These are phyloP conservation scores for Apomyelois bistriatella DNA, from an alignment of 2,888 invertebrate genomes.

Conservation along the genomic window DNA sequence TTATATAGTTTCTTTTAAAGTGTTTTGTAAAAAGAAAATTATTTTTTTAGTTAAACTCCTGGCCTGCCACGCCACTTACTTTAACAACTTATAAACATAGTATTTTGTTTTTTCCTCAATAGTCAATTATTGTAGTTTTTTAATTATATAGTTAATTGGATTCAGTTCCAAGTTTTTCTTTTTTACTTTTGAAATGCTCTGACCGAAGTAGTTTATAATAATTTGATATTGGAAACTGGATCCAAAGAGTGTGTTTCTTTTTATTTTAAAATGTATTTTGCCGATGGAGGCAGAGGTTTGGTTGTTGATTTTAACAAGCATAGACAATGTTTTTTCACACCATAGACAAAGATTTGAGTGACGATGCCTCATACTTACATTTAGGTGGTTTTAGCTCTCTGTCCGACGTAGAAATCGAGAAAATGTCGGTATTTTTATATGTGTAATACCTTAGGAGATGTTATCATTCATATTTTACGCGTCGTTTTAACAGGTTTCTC, in stretches of 20 bases:
- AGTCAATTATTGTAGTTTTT: constrained; percentile 55
- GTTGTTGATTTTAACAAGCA: constrained; percentile 44
- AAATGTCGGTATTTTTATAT: constrained; percentile 69
- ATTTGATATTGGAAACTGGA: constrained; percentile 33
- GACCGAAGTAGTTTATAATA: not conserved
- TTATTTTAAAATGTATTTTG: constrained; percentile 40
- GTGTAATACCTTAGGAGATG: constrained; percentile 71
- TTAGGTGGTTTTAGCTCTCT: constrained; percentile 24
- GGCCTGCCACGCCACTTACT: constrained; percentile 31
- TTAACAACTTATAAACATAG: constrained; percentile 28
- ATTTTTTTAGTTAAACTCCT: constrained; percentile 41
- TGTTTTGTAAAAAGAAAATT: constrained; percentile 49
- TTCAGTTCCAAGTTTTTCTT: constrained; percentile 31
- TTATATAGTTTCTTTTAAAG: constrained; percentile 24
- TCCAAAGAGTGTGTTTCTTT: constrained; percentile 32
- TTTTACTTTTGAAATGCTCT: not conserved
- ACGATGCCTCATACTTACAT: constrained; percentile 21
- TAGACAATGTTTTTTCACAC: constrained; percentile 39
- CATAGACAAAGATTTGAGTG: constrained; percentile 41
- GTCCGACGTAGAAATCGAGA: constrained; percentile 20
- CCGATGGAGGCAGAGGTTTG: constrained; percentile 46
- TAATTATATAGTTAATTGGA: constrained; percentile 44
- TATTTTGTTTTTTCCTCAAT: constrained; percentile 42
- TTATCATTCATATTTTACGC: constrained; percentile 66
- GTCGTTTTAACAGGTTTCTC: not conserved